Percentiles rank a stretch among this genome's conserved stretches.
Evolutionary conservation across 1,140 invertebrate species (phyloP).

Genomic region (Sitodiplosis mosellana): DNA sequence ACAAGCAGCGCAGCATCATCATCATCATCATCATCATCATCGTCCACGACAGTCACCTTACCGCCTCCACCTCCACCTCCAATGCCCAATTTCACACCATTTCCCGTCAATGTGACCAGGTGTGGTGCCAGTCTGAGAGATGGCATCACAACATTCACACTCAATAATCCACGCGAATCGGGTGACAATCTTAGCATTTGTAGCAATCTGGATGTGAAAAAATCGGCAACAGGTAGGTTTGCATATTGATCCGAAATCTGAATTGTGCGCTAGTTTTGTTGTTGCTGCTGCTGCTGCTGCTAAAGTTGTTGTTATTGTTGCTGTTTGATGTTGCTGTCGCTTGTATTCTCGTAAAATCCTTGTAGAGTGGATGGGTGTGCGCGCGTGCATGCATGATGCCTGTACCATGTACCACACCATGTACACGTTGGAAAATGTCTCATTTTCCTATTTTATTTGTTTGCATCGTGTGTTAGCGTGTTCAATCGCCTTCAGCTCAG

Average conservation of each 20-base stretch:
- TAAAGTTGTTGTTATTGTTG: background rate
- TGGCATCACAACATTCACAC: background rate
- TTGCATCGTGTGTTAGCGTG: no score
- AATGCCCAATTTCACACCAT: background rate
- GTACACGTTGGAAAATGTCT: no score
- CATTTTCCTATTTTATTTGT: no score
- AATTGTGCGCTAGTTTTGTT: background rate
- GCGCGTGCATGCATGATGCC: no score
- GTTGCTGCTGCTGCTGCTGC: background rate
- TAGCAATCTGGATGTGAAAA: background rate
- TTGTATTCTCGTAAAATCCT: no score
- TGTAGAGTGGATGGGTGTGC: no score
- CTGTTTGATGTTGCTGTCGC: background rate
- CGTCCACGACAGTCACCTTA: background rate
- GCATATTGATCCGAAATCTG: background rate
- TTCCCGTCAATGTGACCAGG: background rate
- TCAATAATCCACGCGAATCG: background rate
- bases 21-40: slow-evolving; percentile 4
- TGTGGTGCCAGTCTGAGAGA: background rate
- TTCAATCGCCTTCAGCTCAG: no score
- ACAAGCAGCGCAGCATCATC: slow-evolving; percentile 8
- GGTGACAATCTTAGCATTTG: no score
- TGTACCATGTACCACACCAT: no score
- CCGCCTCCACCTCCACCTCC: slow-evolving; percentile 6
- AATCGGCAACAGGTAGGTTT: slow-evolving; percentile 3